Percentiles rank a stretch among this genome's conserved stretches.
phyloP scores from a whole-genome alignment of 2,113 vertebrate species.

The Toxostoma redivivum region DNA sequence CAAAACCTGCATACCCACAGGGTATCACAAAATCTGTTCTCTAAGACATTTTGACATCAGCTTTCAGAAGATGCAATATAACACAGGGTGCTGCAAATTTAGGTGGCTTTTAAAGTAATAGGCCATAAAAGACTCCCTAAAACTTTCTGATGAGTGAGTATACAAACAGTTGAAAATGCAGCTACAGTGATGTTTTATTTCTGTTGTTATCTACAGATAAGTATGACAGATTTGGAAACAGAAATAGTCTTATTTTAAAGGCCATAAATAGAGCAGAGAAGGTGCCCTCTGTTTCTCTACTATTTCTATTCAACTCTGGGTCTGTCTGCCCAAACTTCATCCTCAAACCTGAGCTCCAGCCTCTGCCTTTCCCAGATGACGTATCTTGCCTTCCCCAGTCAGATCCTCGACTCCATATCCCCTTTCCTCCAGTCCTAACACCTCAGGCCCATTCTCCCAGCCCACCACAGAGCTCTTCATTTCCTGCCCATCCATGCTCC shows the following conservation, averaged over 20 bases:
- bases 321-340: neutral
- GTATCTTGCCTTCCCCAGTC: neutral
- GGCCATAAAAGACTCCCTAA: neutral
- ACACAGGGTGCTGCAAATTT: neutral
- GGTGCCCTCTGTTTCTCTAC: neutral
- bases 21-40: neutral
- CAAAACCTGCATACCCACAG: neutral
- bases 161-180: neutral
- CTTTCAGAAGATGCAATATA: neutral
- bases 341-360: neutral
- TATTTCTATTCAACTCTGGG: neutral
- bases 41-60: neutral
- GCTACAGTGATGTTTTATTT: neutral
- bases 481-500: neutral
- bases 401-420: neutral
- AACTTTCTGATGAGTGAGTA: neutral
- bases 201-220: neutral
- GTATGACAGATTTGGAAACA: neutral
- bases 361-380: neutral
- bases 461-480: neutral
- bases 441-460: neutral
- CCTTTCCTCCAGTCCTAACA: neutral
- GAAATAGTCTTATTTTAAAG: neutral
- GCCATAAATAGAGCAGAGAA: neutral
- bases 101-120: neutral